Base-by-base conservation (phyloP, 2,797 vertebrate genomes). In the Tokudaia muenninki region DNA sequence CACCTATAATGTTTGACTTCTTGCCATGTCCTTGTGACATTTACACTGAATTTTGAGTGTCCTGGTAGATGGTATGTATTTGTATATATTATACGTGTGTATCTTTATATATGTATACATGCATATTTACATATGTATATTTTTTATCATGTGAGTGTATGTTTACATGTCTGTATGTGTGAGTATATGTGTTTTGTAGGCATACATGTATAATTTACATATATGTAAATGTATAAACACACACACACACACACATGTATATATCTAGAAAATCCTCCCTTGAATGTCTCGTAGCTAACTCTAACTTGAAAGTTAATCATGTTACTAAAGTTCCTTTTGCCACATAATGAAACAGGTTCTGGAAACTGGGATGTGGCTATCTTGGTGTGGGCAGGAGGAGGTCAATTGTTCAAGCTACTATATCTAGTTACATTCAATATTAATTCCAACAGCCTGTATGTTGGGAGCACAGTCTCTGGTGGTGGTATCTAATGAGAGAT, bases 381-480 rank as follows among this genome's bases (percentile, higher is more conserved):
- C 90, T 93, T 67, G 29, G 41, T 47, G 59, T 31, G 26, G 12
- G 37, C 11, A 3, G 29, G n/a, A 44, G 19, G 1, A 70, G 24
- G 6, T 0, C 9, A 41, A 10, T 61, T 50, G 61, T 55, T 83
- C 84, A 81, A 37, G 2, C n/a, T 16, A 17, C 9, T 4, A 13
- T 14, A 44, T 57, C 34, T 91, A 4, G 19, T 93, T 41, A 16
- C 41, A 92, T 84, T 57, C 4, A 72, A 92, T 95, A 94, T 80
- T 78, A 72, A 65, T 14, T 37, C 59, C 65, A 29, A n/a, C 44
- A 77, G 41, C 31, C 41, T 47, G 14, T 22, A 2, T 50, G 41
- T 47, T n/a, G 12, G 74, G 29, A 90, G 12, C 26, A n/a, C n/a
- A 16, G 26, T 47, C 4, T 41, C 61, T 59, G 37, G 70, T 77